These are phyloP conservation scores for Anableps anableps DNA, from an alignment of 2,797 vertebrate genomes.

Conservation along the genomic window DNA sequence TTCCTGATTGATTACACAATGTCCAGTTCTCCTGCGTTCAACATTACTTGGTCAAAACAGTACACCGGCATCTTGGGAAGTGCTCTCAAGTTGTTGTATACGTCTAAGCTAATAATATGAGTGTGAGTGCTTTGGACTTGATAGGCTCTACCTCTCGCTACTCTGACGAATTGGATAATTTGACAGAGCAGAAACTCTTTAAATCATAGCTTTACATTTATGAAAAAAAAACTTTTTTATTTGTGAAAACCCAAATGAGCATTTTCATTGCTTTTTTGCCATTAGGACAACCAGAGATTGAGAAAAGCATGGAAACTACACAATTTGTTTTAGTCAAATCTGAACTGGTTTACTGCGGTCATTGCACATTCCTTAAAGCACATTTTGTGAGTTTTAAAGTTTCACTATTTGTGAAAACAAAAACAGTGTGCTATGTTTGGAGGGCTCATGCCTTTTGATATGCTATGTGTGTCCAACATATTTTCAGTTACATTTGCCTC, in stretches of 20 bases:
- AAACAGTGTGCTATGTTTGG: no score
- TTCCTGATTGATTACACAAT: conserved; percentile 56
- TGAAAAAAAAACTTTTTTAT: not conserved
- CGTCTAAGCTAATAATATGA: not conserved
- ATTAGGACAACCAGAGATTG: not conserved
- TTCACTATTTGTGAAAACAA: not conserved
- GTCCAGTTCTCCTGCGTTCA: conserved; percentile 33
- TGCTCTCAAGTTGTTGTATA: not conserved
- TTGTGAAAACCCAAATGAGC: not conserved
- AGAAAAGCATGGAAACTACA: not conserved
- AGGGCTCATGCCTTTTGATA: not conserved
- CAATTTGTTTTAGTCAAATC: not conserved
- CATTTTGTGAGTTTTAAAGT: not conserved
- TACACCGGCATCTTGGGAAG: not conserved
- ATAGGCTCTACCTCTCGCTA: not conserved
- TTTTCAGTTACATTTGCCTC: not conserved
- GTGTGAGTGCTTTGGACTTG: not conserved
- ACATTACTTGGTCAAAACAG: conserved; percentile 36
- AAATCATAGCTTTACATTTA: no score
- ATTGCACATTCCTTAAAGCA: not conserved
- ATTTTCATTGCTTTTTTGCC: not conserved
- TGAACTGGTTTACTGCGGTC: not conserved
- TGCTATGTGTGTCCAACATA: not conserved
- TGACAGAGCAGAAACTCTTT: not conserved
- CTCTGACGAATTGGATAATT: not conserved